Base-by-base conservation (phyloP, 2,888 invertebrate species). In the Leptogaster cylindrica region DNA sequence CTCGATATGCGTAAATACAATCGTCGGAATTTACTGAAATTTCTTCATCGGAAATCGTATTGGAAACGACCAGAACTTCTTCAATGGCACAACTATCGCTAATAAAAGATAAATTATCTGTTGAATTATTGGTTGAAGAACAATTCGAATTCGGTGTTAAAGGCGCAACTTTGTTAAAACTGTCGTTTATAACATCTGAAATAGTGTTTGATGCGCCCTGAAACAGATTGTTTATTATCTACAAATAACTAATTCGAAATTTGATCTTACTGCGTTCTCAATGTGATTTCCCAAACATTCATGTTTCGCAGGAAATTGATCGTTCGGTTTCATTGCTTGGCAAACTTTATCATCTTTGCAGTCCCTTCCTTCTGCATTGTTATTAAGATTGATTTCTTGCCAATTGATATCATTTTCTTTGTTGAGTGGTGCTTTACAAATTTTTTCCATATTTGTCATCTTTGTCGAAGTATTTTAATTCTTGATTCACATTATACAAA, bases 1-100 rank as follows among this genome's bases (percentile, higher is more conserved):
- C 81, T 1, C 81, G 78, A 72, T 81, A 81, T 1, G 81, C 81
- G 69, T 81, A 81, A 28, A 81, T 77, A 68, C 80, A 80, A 67
- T 81, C 80, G 70, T 81, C 81, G 0, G 80, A 80, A 67, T 80
- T 79, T 0, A 78, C 72, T 1, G 81, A 81, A 10, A 79, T 74
- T 50, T 79, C 79, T 28, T 80, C 80, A 4, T 76, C 78, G 7
- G 65, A 65, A n/a, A 64, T 3, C 14, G 41, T 18, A 7, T 5
- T 25, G 3, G 44, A 75, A 14, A 79, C 73, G 18, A 79, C 69
- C 39, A 80, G 74, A 66, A 79, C 73, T 73, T 78, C 78, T 68
- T 79, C 78, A n/a, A 75, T 76, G 46, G 75, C 77, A 68, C 77
- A 78, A 70, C 79, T 79, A 69, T 80, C 79, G 72, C 79, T 79